Base-by-base conservation (phyloP, 2,113 vertebrate genomes). In the Varanus komodoensis region DNA sequence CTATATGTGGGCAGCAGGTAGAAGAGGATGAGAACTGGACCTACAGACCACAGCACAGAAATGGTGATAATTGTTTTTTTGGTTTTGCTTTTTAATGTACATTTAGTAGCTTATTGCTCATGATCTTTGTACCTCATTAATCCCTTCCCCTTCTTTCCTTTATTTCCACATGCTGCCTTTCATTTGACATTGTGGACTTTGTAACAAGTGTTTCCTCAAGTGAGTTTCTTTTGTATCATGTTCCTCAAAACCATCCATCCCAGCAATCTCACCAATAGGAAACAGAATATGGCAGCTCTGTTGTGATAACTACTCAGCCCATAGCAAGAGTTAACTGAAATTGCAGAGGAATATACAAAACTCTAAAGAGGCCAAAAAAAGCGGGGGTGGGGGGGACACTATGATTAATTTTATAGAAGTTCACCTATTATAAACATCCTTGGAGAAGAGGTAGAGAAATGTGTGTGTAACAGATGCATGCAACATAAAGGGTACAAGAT, bases 1-100 rank as follows among this genome's bases (percentile, higher is more conserved):
- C 97, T 5, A 96, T 87, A 88, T 96, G 89, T 74, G 90, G 95
- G 89, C 96, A 96, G 77, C 96, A 97, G 95, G 96, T 96, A 92
- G 96, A 95, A 0, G 96, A 95, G 0, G 98, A 98, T 1, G 98
- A 98, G 80, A 96, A 96, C 93, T 99, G 98, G 98, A 98, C 96
- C 85, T 98, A 98, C 96, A 96, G 97, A 81, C 98, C 98, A 79
- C 98, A 97, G 91, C 97, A 97, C 94, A 97, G 96, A 95, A 98
- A 97, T 98, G 99, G 99, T 99, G 98, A 99, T 89, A 87, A 0
- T 14, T 81, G 93, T 91, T 93, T 88, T 94, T 89, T 82, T 84
- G 91, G 90, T 86, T 84, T 82, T 91, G 27, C 86, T 38, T 93
- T 88, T 84, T 69, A 0, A 80, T 82, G 25, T 5, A 86, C 48